phyloP scores from a whole-genome alignment of 2,113 vertebrate genomes.

The Prionailurus viverrinus region DNA sequence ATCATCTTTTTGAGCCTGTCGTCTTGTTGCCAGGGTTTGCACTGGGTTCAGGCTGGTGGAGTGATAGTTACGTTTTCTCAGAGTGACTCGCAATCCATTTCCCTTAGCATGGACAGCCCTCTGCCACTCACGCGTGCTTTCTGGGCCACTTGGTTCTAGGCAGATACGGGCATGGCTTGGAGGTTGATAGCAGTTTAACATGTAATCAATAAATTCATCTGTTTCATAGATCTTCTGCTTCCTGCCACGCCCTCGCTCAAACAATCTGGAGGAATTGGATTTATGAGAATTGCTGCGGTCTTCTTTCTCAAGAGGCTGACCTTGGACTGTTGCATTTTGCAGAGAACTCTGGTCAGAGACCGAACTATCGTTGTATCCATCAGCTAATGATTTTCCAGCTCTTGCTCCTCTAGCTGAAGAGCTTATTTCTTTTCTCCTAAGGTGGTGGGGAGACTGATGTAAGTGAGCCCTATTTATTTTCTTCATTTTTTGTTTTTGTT shows the following conservation, averaged over 20 bases:
- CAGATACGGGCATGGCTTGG: constrained; percentile 84
- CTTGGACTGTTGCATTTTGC: constrained; percentile 75
- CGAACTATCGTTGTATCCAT: background rate
- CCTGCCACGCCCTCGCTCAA: constrained; percentile 58
- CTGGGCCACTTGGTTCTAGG: constrained; percentile 68
- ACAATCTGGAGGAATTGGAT: background rate
- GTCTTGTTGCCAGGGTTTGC: constrained; percentile 63
- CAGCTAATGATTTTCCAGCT: background rate
- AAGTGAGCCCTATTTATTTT: constrained; percentile 47
- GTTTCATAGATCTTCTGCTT: constrained; percentile 89
- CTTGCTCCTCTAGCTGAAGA: constrained; percentile 24
- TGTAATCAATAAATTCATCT: constrained; percentile 90
- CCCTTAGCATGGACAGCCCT: constrained; percentile 83
- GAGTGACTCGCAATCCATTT: constrained; percentile 82
- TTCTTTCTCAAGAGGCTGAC: constrained; percentile 54
- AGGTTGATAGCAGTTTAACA: constrained; percentile 88
- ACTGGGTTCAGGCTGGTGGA: constrained; percentile 76
- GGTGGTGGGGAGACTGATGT: constrained; percentile 42
- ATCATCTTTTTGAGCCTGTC: constrained; percentile 55
- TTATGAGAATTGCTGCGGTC: background rate
- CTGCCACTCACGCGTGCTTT: constrained; percentile 81
- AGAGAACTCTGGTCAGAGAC: constrained; percentile 66
- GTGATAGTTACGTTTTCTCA: constrained; percentile 61
- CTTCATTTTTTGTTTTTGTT: constrained; percentile 64
- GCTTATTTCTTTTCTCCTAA: constrained; percentile 72